phyloP scores from a whole-genome alignment of 1,140 invertebrate species.

The Drosophila pachea region DNA sequence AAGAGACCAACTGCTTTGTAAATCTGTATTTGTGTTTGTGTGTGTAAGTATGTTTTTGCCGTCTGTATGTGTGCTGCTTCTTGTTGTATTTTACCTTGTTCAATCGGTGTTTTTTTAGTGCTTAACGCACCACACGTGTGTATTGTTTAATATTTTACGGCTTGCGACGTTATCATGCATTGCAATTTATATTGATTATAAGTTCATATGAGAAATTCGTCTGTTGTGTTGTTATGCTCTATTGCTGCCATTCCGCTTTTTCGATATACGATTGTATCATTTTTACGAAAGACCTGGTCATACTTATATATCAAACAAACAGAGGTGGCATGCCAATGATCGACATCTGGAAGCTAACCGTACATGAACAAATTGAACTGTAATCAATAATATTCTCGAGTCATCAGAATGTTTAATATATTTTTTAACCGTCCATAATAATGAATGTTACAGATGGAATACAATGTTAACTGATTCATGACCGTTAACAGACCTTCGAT shows the following conservation, averaged over 20 bases:
- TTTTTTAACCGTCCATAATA: too few relatives aligned
- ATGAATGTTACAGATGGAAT: too few relatives aligned
- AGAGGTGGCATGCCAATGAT: neutral
- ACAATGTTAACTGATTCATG: too few relatives aligned
- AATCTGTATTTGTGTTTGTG: constrained; percentile 6
- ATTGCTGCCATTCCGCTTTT: constrained; percentile 28
- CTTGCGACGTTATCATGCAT: constrained; percentile 49
- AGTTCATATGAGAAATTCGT: constrained; percentile 40
- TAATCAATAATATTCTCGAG: too few relatives aligned
- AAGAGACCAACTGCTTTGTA: constrained; percentile 32
- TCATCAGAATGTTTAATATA: too few relatives aligned
- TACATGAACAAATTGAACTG: too few relatives aligned
- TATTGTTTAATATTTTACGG: constrained; percentile 25
- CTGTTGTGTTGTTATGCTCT: constrained; percentile 39
- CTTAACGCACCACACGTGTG: neutral
- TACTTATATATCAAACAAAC: neutral
- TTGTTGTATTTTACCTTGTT: constrained; percentile 60
- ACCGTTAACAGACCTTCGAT: neutral
- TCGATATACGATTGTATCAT: constrained; percentile 1
- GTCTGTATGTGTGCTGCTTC: constrained; percentile 29
- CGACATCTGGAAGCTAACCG: neutral
- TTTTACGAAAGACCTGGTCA: constrained; percentile 5
- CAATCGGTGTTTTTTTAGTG: constrained; percentile 48
- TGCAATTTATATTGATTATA: constrained; percentile 62
- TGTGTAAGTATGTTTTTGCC: constrained; percentile 36